phyloP scores from a whole-genome alignment of 2,113 vertebrate species.

The Cinclus cinclus region DNA sequence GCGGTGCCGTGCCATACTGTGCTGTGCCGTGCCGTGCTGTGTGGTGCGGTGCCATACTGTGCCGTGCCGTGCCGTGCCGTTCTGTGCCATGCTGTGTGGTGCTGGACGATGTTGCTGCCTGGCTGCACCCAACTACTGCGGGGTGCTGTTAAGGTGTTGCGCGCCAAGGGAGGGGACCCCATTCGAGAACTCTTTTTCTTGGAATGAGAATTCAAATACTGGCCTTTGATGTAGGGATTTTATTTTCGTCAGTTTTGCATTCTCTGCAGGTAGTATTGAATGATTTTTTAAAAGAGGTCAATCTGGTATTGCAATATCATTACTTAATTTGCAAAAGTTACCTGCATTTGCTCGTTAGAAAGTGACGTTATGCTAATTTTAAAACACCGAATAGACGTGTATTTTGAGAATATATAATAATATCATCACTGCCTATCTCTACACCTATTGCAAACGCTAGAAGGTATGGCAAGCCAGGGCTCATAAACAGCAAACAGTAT shows the following conservation, averaged over 20 bases:
- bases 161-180: no score
- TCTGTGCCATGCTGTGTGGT: not conserved
- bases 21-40: no score
- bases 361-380: not conserved
- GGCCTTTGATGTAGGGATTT: accelerated
- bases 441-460: not conserved
- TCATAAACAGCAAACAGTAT: not conserved
- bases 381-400: accelerated
- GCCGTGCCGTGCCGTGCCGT: not conserved
- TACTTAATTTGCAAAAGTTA: not conserved
- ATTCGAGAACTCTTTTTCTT: accelerated
- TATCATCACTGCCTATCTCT: not conserved
- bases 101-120: not conserved
- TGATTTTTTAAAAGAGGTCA: not conserved
- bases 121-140: not conserved
- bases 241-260: not conserved
- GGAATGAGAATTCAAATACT: accelerated
- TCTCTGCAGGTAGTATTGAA: not conserved
- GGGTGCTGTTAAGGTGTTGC: accelerated
- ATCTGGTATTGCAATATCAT: accelerated
- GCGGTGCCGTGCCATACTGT: accelerated
- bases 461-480: not conserved
- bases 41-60: not conserved
- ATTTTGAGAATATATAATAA: not conserved
- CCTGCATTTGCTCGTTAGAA: not conserved